Percentiles rank a stretch among this genome's conserved stretches.
Evolutionary conservation across 1,140 invertebrate genomes (phyloP).

Genomic region (Octopus sinensis): DNA sequence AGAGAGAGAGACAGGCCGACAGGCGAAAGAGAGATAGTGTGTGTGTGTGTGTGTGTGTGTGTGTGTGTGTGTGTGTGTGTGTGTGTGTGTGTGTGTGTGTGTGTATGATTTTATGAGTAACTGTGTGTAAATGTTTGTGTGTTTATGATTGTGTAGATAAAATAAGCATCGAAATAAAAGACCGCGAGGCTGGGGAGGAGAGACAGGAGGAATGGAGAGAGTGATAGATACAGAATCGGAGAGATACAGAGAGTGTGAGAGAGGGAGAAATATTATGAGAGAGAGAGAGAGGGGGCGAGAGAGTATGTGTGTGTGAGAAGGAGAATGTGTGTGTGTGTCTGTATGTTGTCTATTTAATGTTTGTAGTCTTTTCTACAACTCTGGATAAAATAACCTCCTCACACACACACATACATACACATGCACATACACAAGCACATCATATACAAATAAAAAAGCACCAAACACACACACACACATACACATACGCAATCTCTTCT

Average conservation of each 20-base stretch:
- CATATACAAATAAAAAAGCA: neutral
- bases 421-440: neutral
- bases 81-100: slow-evolving; percentile 1
- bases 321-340: neutral
- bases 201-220: too few relatives aligned
- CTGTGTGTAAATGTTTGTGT: neutral
- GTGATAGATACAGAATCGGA: too few relatives aligned
- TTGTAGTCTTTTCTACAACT: neutral
- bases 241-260: too few relatives aligned
- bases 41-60: neutral
- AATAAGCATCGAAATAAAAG: neutral
- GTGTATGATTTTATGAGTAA: neutral
- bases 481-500: neutral
- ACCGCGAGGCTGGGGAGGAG: too few relatives aligned
- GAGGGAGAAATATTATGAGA: too few relatives aligned
- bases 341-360: neutral
- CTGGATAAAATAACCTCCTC: neutral
- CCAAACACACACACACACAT: neutral
- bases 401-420: neutral
- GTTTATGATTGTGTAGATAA: neutral
- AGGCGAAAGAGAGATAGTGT: too few relatives aligned
- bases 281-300: too few relatives aligned
- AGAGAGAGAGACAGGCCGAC: too few relatives aligned
- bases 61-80: slow-evolving; percentile 10
- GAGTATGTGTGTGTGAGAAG: neutral